Base-by-base conservation (phyloP, 2,113 vertebrate species). In the Miniopterus natalensis region DNA sequence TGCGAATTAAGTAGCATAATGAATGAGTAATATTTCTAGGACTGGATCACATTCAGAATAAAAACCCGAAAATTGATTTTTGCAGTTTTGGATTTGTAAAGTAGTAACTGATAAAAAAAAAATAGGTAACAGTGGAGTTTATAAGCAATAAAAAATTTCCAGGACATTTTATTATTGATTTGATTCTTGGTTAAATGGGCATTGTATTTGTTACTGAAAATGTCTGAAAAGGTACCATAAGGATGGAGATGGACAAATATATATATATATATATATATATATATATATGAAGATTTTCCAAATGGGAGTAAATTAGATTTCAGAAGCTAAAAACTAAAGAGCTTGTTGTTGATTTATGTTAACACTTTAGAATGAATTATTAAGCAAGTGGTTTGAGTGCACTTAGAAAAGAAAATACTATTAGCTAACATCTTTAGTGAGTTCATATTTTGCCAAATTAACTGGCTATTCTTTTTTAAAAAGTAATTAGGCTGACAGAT, bases 401-500 rank as follows among this genome's bases (percentile, higher is more conserved):
- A 63, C 45, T 75, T 96, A 86, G 65, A 63, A 90, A 80, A 85
- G 63, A 86, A 92, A 92, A 92, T 71, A 65, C 18, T 77, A 51
- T 90, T 93, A 78, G 53, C 49, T 89, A 92, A 57, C 53, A 63
- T 92, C 29, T 92, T 88, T 15, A 78, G 31, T 77, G 93, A 91
- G 55, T 78, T 93, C 25, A 79, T 53, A n/a, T 91, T 40, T 91
- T 88, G 53, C 15, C 77, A 95, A 79, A 88, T 91, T 87, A 95
- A 75, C 27, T 25, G 49, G 17, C 42, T 87, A 21, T 90, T 95
- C 14, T 70, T 93, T 86, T 77, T 73, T 59, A 68, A 74, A 75
- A 17, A 29, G 14, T 61, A 55, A 73, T 92, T 59, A 81, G 53
- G 31, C 15, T 89, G 65, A 92, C 6, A 89, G 20, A 73, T 75